phyloP scores from a whole-genome alignment of 2,888 invertebrate genomes.

The Sinotaia quadrata region DNA sequence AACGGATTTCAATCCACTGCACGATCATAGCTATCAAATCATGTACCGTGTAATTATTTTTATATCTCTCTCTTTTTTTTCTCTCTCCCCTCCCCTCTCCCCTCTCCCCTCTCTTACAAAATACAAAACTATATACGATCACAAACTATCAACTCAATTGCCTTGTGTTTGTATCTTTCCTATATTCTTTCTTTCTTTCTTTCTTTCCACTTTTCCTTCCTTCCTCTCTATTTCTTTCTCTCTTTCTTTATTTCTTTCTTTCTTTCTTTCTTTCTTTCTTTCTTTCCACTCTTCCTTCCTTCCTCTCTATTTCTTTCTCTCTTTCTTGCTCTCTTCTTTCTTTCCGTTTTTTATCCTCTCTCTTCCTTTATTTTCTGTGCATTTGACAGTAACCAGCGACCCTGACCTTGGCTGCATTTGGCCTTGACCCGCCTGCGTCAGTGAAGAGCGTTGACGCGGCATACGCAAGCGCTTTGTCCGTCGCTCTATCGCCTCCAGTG shows the following conservation, averaged over 20 bases:
- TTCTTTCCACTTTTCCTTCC: not conserved
- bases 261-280: not conserved
- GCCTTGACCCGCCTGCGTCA: slow-evolving; percentile 18
- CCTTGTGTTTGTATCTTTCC: too few species aligned
- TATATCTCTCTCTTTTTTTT: not conserved
- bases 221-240: not conserved
- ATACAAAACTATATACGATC: too few species aligned
- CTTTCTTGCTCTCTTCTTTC: not conserved
- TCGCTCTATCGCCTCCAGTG: slow-evolving; percentile 46
- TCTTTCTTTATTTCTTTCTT: not conserved
- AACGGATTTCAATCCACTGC: too few species aligned
- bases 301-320: not conserved
- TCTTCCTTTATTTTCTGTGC: not conserved
- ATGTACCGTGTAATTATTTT: too few species aligned
- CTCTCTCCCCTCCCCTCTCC: not conserved
- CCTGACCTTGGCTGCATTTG: slow-evolving; percentile 26
- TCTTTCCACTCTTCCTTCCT: not conserved
- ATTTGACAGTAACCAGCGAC: not conserved
- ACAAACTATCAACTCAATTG: too few species aligned
- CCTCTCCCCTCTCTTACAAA: slow-evolving; percentile 4
- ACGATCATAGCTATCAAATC: too few species aligned
- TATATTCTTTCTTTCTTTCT: not conserved
- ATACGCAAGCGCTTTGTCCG: slow-evolving; percentile 44
- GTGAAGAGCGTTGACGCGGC: slow-evolving; percentile 42
- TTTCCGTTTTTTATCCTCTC: not conserved